Percentiles rank a stretch among this genome's conserved stretches.
Evolutionary conservation across 1,140 invertebrate species (phyloP).

Genomic region (Heterodera carotae): DNA sequence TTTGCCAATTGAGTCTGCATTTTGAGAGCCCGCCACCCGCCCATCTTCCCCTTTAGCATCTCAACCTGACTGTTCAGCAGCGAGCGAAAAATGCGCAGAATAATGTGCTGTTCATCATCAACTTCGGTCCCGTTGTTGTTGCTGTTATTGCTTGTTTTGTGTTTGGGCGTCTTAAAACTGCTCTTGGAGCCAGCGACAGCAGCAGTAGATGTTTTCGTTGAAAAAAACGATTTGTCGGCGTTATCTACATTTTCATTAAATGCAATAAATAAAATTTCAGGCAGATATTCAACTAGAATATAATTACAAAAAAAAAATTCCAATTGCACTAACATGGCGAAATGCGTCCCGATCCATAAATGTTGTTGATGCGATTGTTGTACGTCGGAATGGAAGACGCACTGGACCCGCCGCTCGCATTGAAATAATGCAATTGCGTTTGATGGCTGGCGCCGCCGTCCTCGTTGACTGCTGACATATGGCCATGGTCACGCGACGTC

Average conservation of each 20-base stretch:
- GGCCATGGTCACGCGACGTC: neutral
- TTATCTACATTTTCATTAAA: neutral
- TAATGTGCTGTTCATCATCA: slow-evolving; percentile 97
- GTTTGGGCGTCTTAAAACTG: neutral
- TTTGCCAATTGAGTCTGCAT: neutral
- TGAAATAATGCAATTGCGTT: neutral
- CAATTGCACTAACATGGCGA: neutral
- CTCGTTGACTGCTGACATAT: neutral
- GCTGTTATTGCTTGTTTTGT: slow-evolving; percentile 5
- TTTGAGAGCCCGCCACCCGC: neutral
- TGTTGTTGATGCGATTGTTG: neutral
- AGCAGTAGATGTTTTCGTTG: neutral
- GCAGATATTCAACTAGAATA: neutral
- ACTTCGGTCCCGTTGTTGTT: slow-evolving; percentile 70
- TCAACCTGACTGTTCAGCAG: slow-evolving; percentile 99
- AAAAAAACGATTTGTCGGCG: slow-evolving; percentile 3
- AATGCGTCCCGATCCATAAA: slow-evolving; percentile 6
- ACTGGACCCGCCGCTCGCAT: slow-evolving; percentile 10
- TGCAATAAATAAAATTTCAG: neutral
- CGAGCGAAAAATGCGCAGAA: slow-evolving; percentile 95
- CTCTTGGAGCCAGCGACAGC: neutral
- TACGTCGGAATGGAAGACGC: neutral
- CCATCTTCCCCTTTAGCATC: neutral
- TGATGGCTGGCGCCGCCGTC: neutral
- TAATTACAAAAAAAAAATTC: neutral